Conservation (phyloP, 2,797 vertebrate species). For the Hoplostethus atlanticus region DNA sequence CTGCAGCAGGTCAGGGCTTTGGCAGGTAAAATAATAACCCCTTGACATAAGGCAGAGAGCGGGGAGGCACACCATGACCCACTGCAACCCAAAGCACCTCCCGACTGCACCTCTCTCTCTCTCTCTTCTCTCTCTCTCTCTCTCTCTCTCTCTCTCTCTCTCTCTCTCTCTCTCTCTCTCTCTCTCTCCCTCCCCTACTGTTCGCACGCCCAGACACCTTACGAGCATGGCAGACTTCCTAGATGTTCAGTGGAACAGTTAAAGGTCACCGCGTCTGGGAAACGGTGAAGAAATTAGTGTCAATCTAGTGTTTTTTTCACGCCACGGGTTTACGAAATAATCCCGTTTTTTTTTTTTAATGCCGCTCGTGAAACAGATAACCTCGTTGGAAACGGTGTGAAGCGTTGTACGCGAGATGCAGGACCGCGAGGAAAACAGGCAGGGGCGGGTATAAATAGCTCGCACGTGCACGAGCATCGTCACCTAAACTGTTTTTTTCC, state of each 20-base stretch:
- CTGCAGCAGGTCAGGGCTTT: constrained; percentile 67
- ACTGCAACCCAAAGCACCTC: constrained; percentile 60
- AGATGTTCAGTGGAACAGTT: constrained; percentile 59
- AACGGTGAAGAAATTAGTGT: constrained; percentile 16
- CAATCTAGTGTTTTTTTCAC: constrained; percentile 22
- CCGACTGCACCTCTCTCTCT: constrained; percentile 40
- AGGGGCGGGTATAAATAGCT: constrained; percentile 41
- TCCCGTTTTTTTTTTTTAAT: not conserved
- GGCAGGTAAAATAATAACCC: constrained; percentile 74
- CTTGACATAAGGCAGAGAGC: constrained; percentile 77
- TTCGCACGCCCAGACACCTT: constrained; percentile 69
- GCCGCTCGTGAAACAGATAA: not conserved
- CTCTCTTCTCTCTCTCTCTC: constrained; percentile 24
- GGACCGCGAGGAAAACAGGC: constrained; percentile 14
- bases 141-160: not conserved
- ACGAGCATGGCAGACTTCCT: constrained; percentile 69
- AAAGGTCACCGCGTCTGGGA: constrained; percentile 68
- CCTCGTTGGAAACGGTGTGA: constrained; percentile 14
- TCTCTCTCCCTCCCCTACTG: constrained; percentile 60
- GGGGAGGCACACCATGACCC: constrained; percentile 68
- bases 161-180: constrained; percentile 39
- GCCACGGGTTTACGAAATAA: not conserved
- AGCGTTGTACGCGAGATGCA: constrained; percentile 27
- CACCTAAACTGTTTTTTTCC: constrained; percentile 44
- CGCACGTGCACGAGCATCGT: constrained; percentile 38